Conservation (phyloP, 2,888 invertebrate genomes). For the Pseudeuparius sepicola region DNA sequence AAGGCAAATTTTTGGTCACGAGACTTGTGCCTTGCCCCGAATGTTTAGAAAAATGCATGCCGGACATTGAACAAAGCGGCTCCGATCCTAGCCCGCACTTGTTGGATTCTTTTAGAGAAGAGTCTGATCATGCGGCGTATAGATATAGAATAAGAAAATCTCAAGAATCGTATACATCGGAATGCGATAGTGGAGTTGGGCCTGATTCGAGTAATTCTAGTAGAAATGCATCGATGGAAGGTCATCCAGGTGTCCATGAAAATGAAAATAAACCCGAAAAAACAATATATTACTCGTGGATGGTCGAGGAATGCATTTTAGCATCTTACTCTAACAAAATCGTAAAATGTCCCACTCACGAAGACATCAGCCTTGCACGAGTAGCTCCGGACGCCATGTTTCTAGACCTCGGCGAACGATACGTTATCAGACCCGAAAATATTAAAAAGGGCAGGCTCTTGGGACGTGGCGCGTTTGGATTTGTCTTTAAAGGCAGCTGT, state of each 20-base stretch:
- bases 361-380: slow-evolving; percentile 59
- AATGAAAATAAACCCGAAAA: slow-evolving; percentile 31
- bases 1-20: slow-evolving; percentile 89
- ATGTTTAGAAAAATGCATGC: slow-evolving; percentile 48
- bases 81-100: slow-evolving; percentile 13
- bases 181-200: slow-evolving; percentile 81
- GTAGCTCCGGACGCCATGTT: slow-evolving; percentile 94
- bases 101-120: slow-evolving; percentile 3
- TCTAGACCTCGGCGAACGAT: slow-evolving; percentile 74
- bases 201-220: slow-evolving; percentile 75
- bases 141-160: slow-evolving; percentile 41
- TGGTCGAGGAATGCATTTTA: slow-evolving; percentile 93
- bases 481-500: slow-evolving; percentile 79
- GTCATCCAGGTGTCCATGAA: slow-evolving; percentile 46
- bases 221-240: slow-evolving; percentile 74
- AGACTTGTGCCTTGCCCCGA: slow-evolving; percentile 84
- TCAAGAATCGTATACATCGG: slow-evolving; percentile 68
- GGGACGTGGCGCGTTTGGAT: slow-evolving; percentile 97
- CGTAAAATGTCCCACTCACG: slow-evolving; percentile 73
- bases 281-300: slow-evolving; percentile 61
- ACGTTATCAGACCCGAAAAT: slow-evolving; percentile 72
- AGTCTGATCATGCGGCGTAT: not conserved
- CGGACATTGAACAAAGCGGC: slow-evolving; percentile 17
- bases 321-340: slow-evolving; percentile 63
- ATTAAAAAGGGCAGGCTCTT: slow-evolving; percentile 66